phyloP scores from a whole-genome alignment of 2,113 vertebrate species.

The Chelonoidis abingdonii region DNA sequence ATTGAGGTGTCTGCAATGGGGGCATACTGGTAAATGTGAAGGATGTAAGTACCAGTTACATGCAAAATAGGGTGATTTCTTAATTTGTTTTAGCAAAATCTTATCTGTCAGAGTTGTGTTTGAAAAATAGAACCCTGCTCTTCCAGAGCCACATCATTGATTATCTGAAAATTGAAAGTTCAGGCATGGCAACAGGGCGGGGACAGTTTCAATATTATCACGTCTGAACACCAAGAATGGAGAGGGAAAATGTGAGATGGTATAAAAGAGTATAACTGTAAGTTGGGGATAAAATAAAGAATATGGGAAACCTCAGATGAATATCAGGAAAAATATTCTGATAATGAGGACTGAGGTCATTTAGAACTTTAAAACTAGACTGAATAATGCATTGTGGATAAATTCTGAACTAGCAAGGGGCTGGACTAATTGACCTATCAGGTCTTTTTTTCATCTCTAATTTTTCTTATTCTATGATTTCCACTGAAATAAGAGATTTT shows the following conservation, averaged over 20 bases:
- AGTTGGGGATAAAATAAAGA: slow-evolving; percentile 11
- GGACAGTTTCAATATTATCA: neutral
- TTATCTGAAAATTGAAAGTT: slow-evolving; percentile 10
- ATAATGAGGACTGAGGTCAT: slow-evolving; percentile 4
- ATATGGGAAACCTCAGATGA: slow-evolving; percentile 23
- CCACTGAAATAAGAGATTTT: neutral
- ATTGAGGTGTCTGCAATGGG: neutral
- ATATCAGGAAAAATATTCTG: neutral
- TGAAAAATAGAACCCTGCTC: neutral
- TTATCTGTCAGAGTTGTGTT: neutral
- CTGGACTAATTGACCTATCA: neutral
- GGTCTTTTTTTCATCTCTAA: neutral
- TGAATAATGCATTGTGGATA: neutral
- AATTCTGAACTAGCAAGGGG: neutral
- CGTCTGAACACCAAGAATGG: neutral
- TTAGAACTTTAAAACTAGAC: neutral
- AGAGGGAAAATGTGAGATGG: neutral
- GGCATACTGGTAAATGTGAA: neutral
- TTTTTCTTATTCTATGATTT: slow-evolving; percentile 5
- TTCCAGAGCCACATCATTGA: neutral
- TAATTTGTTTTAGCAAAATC: neutral
- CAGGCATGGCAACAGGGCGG: neutral
- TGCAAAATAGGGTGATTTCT: neutral
- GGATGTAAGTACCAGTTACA: neutral
- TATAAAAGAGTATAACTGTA: neutral